Evolutionary conservation across 2,888 invertebrate species (phyloP), one percentile per base, ranked within the genome.

Genomic region (Halictus ligatus): DNA sequence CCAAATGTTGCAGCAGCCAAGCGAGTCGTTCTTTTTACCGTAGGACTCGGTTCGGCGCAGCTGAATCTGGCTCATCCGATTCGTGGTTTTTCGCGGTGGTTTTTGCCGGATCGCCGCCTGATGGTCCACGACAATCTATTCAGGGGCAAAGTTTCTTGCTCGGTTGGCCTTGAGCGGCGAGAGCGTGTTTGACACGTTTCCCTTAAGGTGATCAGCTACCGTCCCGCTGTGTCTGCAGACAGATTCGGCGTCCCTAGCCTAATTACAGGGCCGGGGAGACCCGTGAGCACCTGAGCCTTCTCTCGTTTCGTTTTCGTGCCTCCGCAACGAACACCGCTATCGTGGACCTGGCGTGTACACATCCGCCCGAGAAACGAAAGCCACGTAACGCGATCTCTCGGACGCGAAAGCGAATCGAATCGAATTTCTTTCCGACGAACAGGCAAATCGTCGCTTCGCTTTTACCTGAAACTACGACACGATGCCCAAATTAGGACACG

Each of bases 231-330:
- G 54, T 35, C 80, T 71, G 79, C 89, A 87, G 86, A 91, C 84
- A 88, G 83, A 92, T 92, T 92, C 92, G 92, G 92, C 92, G 84
- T 92, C 83, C 91, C 90, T 92, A 92, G 92, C 92, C 90, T 92
- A 92, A 92, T 92, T 92, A 92, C 92, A 92, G 92, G 92, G 92
- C 92, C 80, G 87, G 58, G 84, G 75, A 84, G 87, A 87, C 58
- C 64, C 88, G 76, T 79, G 89, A 87, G 86, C 92, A 92, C 91
- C 91, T 91, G 92, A 92, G 84, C 84, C 88, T 87, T 92, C 90
- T 89, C 90, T 83, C 75, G 85, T 90, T 90, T 92, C 92, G 89
- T 90, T 90, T 90, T 90, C 90, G 88, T 89, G 83, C 88, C 87
- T 85, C 80, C 78, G 85, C 78, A 89, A 88, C 86, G 81, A 80